Conservation (phyloP, 1,140 invertebrate species). For the Rhizoglyphus robini region DNA sequence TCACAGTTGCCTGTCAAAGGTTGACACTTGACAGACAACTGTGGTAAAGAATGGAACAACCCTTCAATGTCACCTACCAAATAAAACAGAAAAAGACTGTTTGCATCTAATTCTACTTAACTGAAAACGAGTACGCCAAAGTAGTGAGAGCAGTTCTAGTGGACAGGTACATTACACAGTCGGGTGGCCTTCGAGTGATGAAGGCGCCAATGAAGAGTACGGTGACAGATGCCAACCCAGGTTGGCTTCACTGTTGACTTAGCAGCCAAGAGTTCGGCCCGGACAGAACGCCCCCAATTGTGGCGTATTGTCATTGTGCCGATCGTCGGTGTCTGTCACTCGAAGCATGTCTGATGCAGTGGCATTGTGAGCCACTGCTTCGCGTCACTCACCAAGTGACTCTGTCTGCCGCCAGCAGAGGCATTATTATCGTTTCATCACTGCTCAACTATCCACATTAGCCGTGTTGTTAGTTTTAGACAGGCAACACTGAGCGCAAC, state of each 20-base stretch:
- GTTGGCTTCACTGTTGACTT: not conserved
- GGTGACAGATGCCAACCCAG: not conserved
- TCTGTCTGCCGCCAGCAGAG: not conserved
- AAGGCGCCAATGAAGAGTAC: not conserved
- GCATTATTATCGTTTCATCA: slow-evolving; percentile 12
- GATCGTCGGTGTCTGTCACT: slow-evolving; percentile 11
- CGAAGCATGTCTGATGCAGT: not conserved
- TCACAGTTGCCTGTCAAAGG: not conserved
- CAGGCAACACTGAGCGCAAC: not conserved
- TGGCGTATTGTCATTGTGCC: not conserved
- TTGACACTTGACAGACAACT: not conserved
- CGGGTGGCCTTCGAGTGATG: not conserved
- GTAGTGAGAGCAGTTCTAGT: too few relatives aligned
- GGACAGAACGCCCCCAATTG: slow-evolving; percentile 9
- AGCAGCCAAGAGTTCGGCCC: not conserved
- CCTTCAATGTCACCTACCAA: too few relatives aligned
- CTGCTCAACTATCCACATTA: not conserved
- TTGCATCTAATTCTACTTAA: too few relatives aligned
- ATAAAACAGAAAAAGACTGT: too few relatives aligned
- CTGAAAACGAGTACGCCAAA: not conserved
- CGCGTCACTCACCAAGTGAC: not conserved
- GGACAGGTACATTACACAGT: not conserved
- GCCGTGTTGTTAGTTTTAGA: slow-evolving; percentile 4
- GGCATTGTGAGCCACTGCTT: not conserved
- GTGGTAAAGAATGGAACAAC: not conserved